Percentiles rank a stretch among this genome's conserved stretches.
These are phyloP conservation scores for Tragelaphus imberbis DNA, from an alignment of 2,113 vertebrate genomes.

Conservation along the genomic window DNA sequence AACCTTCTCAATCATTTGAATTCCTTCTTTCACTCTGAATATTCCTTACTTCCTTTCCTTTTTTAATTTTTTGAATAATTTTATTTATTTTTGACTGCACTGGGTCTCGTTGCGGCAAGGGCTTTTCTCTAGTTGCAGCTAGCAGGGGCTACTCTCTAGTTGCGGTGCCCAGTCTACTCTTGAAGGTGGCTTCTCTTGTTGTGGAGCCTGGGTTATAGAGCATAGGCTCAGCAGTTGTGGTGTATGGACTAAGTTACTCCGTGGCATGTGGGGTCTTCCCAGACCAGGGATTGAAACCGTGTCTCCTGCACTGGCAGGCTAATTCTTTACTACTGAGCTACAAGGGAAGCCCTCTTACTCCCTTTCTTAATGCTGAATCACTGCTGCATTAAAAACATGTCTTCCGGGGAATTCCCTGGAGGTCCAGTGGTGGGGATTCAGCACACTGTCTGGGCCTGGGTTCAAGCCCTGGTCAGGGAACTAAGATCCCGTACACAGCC, in stretches of 20 bases:
- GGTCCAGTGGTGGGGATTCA: not conserved
- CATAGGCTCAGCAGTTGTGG: not conserved
- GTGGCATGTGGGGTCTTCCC: not conserved
- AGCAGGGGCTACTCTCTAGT: not conserved
- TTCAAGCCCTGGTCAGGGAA: not conserved
- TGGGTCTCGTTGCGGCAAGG: not conserved
- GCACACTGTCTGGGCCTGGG: not conserved
- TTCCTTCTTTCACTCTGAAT: not conserved
- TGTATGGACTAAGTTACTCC: not conserved
- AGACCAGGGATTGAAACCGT: not conserved
- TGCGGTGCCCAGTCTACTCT: not conserved
- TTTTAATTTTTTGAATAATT: not conserved
- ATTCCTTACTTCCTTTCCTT: not conserved
- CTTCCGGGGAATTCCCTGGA: not conserved
- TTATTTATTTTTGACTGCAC: not conserved
- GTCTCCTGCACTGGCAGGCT: not conserved
- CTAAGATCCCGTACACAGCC: not conserved
- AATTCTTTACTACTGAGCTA: not conserved
- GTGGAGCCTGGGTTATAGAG: not conserved
- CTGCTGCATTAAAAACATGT: not conserved
- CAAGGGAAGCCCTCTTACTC: not conserved
- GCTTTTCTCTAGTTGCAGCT: not conserved
- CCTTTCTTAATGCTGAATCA: not conserved
- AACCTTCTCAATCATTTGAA: not conserved
- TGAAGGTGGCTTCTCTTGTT: not conserved